Conservation (phyloP, 92 coral and sea anemone genomes). For the Chrysogorgia sp. region DNA sequence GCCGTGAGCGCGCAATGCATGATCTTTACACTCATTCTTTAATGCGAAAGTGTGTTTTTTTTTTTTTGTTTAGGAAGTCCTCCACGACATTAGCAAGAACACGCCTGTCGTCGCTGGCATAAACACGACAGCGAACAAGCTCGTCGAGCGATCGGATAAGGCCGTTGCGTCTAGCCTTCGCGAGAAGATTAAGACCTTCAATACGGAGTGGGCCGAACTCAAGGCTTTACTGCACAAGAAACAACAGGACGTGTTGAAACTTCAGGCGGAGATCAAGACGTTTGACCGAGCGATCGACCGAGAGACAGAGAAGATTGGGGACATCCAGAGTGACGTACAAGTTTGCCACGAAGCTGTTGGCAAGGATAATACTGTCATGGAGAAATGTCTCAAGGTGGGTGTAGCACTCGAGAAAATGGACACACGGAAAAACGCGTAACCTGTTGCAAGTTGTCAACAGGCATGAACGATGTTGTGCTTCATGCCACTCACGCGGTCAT, state of each 20-base stretch:
- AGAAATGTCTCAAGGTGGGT: slow-evolving; percentile 82
- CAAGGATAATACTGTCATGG: slow-evolving; percentile 74
- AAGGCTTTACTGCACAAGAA: slow-evolving; percentile 87
- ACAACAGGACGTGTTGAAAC: slow-evolving; percentile 87
- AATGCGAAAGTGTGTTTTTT: background rate
- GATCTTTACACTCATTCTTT: background rate
- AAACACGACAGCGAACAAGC: slow-evolving; percentile 92
- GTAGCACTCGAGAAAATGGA: too few species aligned
- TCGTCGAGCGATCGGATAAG: slow-evolving; percentile 84
- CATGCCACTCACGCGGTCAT: background rate
- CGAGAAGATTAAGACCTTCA: slow-evolving; percentile 82
- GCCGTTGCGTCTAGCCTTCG: slow-evolving; percentile 79
- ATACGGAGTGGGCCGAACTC: slow-evolving; percentile 95
- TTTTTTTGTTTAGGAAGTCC: slow-evolving; percentile 78
- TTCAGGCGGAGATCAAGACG: slow-evolving; percentile 84
- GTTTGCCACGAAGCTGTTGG: slow-evolving; percentile 74
- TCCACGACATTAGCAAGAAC: slow-evolving; percentile 90
- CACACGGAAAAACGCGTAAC: too few species aligned
- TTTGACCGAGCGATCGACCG: slow-evolving; percentile 75
- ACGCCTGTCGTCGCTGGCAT: slow-evolving; percentile 91
- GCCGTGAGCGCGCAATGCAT: too few species aligned
- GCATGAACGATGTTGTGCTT: too few species aligned
- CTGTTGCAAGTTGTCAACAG: background rate
- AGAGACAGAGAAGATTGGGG: slow-evolving; percentile 77
- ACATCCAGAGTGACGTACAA: slow-evolving; percentile 79